phyloP scores from a whole-genome alignment of 1,140 invertebrate genomes.

The Euwallacea fornicatus region DNA sequence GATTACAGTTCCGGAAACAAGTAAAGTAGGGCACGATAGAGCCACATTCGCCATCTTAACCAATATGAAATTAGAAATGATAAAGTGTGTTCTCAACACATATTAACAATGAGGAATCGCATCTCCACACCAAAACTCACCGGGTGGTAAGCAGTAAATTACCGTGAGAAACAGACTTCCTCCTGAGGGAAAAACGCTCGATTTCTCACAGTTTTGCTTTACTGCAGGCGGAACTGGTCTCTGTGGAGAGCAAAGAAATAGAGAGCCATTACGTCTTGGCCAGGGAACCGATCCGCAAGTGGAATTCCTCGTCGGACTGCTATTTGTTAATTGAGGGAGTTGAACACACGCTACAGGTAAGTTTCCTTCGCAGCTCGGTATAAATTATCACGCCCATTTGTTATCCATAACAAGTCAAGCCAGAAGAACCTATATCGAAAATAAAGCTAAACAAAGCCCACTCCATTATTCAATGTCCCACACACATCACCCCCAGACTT shows the following conservation, averaged over 20 bases:
- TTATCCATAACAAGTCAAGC: background rate
- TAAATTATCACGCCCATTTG: background rate
- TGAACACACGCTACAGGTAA: slow-evolving; percentile 62
- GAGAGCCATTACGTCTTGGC: slow-evolving; percentile 70
- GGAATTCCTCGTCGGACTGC: slow-evolving; percentile 67
- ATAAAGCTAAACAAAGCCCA: slow-evolving; percentile 8
- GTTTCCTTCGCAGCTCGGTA: background rate
- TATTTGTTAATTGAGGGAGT: slow-evolving; percentile 66
- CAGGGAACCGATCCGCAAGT: slow-evolving; percentile 62
- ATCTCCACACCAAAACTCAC: no score
- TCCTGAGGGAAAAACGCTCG: no score
- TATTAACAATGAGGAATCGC: no score
- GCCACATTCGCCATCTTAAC: no score
- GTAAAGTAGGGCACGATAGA: no score
- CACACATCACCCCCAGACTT: slow-evolving; percentile 5
- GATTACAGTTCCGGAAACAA: background rate
- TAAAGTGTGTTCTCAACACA: no score
- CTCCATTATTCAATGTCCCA: slow-evolving; percentile 11
- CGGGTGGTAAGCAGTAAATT: background rate
- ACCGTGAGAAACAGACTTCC: background rate
- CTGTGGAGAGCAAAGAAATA: slow-evolving; percentile 67
- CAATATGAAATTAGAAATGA: no score
- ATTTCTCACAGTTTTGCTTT: no score
- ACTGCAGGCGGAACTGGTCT: slow-evolving; percentile 64
- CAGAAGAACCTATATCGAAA: background rate